Percentiles rank a stretch among this genome's conserved stretches.
Evolutionary conservation across 1,140 invertebrate species (phyloP).

Genomic region (Meloidogyne floridensis): DNA sequence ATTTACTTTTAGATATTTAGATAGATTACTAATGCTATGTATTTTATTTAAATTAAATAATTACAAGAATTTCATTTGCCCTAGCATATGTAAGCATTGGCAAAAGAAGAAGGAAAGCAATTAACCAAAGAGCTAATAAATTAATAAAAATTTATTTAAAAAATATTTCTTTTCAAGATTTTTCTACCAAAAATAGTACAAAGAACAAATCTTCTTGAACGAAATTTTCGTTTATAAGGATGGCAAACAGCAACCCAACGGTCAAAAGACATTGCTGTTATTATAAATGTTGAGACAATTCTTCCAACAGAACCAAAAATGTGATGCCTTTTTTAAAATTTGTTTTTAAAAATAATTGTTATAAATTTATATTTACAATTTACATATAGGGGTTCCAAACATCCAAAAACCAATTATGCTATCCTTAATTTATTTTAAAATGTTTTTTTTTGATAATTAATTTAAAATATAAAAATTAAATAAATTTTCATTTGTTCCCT

Average conservation of each 20-base stretch:
- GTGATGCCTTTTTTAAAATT: constrained; percentile 49
- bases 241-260: constrained; percentile 68
- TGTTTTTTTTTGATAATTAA: no score
- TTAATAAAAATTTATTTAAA: constrained; percentile 45
- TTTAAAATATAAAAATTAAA: no score
- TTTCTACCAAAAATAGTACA: constrained; percentile 30
- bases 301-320: constrained; percentile 61
- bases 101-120: constrained; percentile 60
- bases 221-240: constrained; percentile 64
- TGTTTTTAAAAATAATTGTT: no score
- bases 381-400: constrained; percentile 61
- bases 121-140: constrained; percentile 54
- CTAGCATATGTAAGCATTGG: constrained; percentile 63
- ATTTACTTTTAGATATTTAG: no score
- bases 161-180: not conserved
- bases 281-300: constrained; percentile 67
- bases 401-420: constrained; percentile 65
- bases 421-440: constrained; percentile 42
- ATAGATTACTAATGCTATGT: no score
- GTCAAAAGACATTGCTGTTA: constrained; percentile 69
- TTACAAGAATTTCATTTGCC: constrained; percentile 56
- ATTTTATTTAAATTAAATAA: no score
- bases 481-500: no score
- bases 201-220: constrained; percentile 47
- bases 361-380: constrained; percentile 28